phyloP scores from a whole-genome alignment of 2,888 invertebrate species.

The Euplagia quadripunctaria region DNA sequence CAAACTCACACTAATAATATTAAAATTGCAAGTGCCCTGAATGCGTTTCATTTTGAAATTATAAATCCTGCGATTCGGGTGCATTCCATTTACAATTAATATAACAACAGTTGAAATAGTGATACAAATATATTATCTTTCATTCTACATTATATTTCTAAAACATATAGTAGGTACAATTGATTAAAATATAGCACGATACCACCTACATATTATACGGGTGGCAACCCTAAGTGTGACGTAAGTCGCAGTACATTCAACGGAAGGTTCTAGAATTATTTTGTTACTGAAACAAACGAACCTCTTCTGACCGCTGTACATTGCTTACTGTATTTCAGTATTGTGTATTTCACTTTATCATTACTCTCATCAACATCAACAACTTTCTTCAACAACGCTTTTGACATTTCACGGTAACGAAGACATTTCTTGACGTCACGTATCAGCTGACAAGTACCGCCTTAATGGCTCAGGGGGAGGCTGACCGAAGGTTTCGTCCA shows the following conservation, averaged over 20 bases:
- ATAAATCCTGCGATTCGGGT: too few species aligned
- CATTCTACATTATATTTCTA: not conserved
- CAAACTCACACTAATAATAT: too few species aligned
- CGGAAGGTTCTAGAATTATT: not conserved
- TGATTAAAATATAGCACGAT: not conserved
- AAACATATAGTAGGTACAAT: too few species aligned
- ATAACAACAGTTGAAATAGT: too few species aligned
- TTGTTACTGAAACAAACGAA: not conserved
- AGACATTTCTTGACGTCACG: slow-evolving; percentile 30
- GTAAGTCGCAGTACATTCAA: not conserved
- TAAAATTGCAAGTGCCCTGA: too few species aligned
- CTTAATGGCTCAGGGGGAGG: slow-evolving; percentile 26
- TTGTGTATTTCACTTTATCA: too few species aligned
- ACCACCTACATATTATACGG: not conserved
- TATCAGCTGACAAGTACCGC: slow-evolving; percentile 52
- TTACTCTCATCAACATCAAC: not conserved
- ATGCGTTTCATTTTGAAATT: too few species aligned
- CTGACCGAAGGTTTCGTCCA: slow-evolving; percentile 17
- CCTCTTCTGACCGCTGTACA: not conserved
- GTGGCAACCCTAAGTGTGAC: not conserved
- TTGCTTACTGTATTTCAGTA: not conserved
- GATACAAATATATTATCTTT: too few species aligned
- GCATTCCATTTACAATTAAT: too few species aligned
- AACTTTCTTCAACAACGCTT: too few species aligned
- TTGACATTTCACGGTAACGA: not conserved